Conservation (phyloP, 1,140 invertebrate genomes). For the Chrysomallon squamiferum region DNA sequence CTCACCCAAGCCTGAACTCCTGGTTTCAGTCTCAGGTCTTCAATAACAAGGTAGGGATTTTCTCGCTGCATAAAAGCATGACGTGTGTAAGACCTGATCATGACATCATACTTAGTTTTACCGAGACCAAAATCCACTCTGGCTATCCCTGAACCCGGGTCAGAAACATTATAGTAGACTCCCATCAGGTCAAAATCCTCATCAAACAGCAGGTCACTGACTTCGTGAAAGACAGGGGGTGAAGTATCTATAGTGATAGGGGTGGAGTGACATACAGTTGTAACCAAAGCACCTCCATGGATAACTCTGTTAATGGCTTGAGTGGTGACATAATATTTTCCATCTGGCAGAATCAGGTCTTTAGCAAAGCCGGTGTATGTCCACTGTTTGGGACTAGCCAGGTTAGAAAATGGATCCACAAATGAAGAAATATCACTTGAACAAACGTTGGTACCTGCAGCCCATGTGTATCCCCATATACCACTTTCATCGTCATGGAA, state of each 20-base stretch:
- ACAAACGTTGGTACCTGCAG: slow-evolving; percentile 20
- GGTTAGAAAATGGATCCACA: slow-evolving; percentile 21
- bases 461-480: slow-evolving; percentile 32
- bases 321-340: slow-evolving; percentile 27
- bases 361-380: slow-evolving; percentile 18
- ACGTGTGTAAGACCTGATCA: slow-evolving; percentile 27
- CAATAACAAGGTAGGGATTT: slow-evolving; percentile 29
- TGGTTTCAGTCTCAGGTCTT: slow-evolving; percentile 27
- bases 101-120: slow-evolving; percentile 42
- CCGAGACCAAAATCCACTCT: slow-evolving; percentile 42
- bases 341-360: slow-evolving; percentile 14
- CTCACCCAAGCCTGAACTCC: slow-evolving; percentile 41
- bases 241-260: slow-evolving; percentile 44
- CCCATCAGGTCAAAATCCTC: slow-evolving; percentile 41
- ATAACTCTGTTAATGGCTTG: slow-evolving; percentile 40
- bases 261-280: slow-evolving; percentile 40
- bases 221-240: slow-evolving; percentile 28
- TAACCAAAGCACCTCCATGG: slow-evolving; percentile 40
- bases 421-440: slow-evolving; percentile 10
- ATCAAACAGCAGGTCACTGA: slow-evolving; percentile 37
- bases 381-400: slow-evolving; percentile 14
- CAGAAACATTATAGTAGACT: slow-evolving; percentile 35
- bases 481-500: slow-evolving; percentile 32
- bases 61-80: slow-evolving; percentile 23
- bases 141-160: slow-evolving; percentile 27